Evolutionary conservation across 92 coral and sea anemone genomes (phyloP).

Genomic region (Porites rus): DNA sequence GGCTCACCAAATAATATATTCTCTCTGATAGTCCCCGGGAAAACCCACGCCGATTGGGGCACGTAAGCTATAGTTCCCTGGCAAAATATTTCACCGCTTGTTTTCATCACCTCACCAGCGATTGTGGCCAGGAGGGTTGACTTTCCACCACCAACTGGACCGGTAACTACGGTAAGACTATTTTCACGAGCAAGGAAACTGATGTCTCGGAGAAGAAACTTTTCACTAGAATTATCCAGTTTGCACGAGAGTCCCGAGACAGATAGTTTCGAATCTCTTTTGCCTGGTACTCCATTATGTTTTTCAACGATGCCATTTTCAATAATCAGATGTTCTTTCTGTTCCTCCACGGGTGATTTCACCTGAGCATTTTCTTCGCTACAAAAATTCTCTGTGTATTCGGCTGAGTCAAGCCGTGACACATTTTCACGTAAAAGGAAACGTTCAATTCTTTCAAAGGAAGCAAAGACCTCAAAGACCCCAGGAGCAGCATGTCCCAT

Average conservation of each 20-base stretch:
- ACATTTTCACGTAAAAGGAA: slow-evolving; percentile 6
- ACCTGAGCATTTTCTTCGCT: neutral
- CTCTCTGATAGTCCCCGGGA: slow-evolving; percentile 34
- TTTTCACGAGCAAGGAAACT: neutral
- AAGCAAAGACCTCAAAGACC: slow-evolving; percentile 6
- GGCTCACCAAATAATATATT: slow-evolving; percentile 39
- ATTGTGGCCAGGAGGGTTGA: slow-evolving; percentile 39
- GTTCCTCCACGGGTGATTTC: neutral
- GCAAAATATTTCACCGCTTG: neutral
- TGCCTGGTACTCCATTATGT: neutral
- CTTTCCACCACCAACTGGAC: slow-evolving; percentile 35
- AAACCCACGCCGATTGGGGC: slow-evolving; percentile 31
- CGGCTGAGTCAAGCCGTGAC: neutral
- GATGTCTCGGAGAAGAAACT: slow-evolving; percentile 10
- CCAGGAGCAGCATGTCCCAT: slow-evolving; percentile 5
- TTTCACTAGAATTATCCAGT: neutral
- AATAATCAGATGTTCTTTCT: neutral
- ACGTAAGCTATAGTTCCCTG: slow-evolving; percentile 18
- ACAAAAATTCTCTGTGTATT: neutral
- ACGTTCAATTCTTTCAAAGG: slow-evolving; percentile 3
- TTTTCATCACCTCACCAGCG: slow-evolving; percentile 20
- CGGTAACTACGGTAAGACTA: slow-evolving; percentile 22
- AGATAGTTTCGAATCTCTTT: neutral
- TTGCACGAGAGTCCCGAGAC: slow-evolving; percentile 16
- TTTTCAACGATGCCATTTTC: neutral